phyloP scores from a whole-genome alignment of 2,113 vertebrate species.

The Ciconia stormi region DNA sequence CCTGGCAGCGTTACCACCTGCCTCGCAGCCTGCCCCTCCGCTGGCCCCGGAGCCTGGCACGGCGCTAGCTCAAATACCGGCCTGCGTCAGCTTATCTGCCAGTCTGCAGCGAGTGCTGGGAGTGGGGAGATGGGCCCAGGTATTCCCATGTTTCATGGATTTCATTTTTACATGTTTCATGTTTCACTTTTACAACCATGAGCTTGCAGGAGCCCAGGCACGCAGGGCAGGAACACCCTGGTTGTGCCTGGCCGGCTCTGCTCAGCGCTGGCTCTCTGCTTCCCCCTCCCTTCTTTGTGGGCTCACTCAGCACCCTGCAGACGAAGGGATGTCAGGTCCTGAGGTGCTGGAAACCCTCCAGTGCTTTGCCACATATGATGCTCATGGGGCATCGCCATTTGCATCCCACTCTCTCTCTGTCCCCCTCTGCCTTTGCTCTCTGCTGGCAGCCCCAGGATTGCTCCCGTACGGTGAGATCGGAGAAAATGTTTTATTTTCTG shows the following conservation, averaged over 20 bases:
- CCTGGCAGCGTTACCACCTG: not conserved
- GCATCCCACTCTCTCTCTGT: not conserved
- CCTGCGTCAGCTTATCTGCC: not conserved
- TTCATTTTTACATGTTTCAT: no score
- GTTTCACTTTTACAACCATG: no score
- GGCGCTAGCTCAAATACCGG: not conserved
- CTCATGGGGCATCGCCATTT: fast-evolving
- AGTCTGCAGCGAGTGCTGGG: not conserved
- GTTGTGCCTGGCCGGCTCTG: not conserved
- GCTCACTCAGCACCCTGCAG: not conserved
- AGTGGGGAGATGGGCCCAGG: not conserved
- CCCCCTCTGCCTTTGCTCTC: not conserved
- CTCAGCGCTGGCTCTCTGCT: not conserved
- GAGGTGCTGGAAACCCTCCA: not conserved
- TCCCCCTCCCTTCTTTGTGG: not conserved
- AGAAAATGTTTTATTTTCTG: not conserved
- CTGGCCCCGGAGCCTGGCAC: fast-evolving
- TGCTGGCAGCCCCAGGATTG: not conserved
- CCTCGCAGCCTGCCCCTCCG: not conserved
- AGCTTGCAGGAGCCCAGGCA: not conserved
- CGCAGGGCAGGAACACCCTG: fast-evolving
- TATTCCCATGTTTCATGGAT: not conserved
- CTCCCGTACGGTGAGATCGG: not conserved
- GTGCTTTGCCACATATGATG: not conserved
- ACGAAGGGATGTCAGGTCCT: not conserved